Evolutionary conservation across 2,113 vertebrate genomes (phyloP).

Genomic region (Crotalus horridus): DNA sequence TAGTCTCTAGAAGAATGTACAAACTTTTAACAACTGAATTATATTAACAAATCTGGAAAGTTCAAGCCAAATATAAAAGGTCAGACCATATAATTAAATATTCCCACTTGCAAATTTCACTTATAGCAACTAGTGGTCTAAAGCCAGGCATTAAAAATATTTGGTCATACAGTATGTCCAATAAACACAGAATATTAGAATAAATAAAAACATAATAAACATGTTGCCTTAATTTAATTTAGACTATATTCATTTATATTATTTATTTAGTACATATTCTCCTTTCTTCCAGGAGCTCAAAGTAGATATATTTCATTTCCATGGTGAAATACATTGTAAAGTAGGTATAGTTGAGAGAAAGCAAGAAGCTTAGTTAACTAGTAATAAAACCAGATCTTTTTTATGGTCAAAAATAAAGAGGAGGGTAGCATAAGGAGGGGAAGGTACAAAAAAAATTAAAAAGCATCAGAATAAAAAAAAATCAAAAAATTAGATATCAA

Average conservation of each 20-base stretch:
- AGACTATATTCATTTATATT: background rate
- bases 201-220: background rate
- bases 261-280: background rate
- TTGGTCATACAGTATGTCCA: background rate
- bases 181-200: background rate
- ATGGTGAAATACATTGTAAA: background rate
- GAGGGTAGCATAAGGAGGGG: background rate
- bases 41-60: background rate
- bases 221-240: background rate
- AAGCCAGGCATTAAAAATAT: background rate
- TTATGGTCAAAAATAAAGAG: background rate
- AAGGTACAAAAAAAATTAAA: background rate
- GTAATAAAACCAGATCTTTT: background rate
- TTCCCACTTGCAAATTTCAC: background rate
- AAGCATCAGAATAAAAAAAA: background rate
- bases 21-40: background rate
- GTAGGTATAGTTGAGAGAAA: background rate
- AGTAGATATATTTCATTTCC: background rate
- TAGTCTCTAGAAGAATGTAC: background rate
- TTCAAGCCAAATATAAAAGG: background rate
- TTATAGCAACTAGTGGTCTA: background rate
- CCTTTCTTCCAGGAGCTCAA: background rate
- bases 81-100: background rate
- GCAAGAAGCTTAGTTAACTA: background rate
- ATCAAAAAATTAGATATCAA: background rate